phyloP scores from a whole-genome alignment of 2,888 invertebrate species.

The Coelinius sp. region DNA sequence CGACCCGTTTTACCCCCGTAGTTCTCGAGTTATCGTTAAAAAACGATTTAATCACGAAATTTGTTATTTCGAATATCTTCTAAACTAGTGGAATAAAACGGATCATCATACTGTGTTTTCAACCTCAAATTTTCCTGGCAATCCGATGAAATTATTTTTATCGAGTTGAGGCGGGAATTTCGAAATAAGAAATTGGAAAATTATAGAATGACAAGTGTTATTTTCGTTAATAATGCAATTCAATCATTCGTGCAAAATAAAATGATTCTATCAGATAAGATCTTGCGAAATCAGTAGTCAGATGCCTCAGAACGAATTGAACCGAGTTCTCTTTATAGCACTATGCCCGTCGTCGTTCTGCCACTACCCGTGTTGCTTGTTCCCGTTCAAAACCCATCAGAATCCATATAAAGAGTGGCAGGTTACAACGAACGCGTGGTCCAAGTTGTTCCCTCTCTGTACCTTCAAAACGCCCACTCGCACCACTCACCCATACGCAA shows the following conservation, averaged over 20 bases:
- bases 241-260: not conserved
- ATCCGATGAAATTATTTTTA: not conserved
- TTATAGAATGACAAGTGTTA: no score
- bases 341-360: constrained; percentile 32
- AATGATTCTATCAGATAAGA: not conserved
- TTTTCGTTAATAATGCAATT: no score
- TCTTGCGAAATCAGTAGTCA: constrained; percentile 29
- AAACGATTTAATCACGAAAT: no score
- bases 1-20: no score
- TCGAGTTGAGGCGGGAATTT: not conserved
- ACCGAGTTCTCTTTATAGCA: constrained; percentile 35
- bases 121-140: not conserved
- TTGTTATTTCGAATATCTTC: no score
- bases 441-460: constrained; percentile 11
- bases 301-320: constrained; percentile 33
- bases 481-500: not conserved
- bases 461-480: constrained; percentile 18
- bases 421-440: constrained; percentile 26
- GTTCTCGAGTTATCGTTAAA: no score
- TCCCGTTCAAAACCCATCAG: constrained; percentile 47
- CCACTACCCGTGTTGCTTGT: constrained; percentile 38
- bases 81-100: not conserved
- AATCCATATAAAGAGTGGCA: constrained; percentile 50
- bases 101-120: not conserved
- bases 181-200: no score